These are phyloP conservation scores for Mystacides longicornis DNA, from an alignment of 2,888 invertebrate species.

Conservation along the genomic window DNA sequence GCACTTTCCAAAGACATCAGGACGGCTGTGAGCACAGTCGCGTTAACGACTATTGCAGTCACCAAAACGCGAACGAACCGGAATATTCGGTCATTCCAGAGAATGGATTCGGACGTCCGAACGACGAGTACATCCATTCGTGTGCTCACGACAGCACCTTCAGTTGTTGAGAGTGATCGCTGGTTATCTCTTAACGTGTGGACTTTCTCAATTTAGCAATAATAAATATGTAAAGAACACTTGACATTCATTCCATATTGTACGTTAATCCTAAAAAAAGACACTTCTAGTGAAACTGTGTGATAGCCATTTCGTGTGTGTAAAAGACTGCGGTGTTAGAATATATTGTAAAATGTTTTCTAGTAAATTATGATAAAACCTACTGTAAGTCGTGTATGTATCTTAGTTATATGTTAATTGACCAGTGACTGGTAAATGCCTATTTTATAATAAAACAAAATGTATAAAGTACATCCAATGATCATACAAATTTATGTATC, in stretches of 20 bases:
- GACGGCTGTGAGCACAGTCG: conserved; percentile 35
- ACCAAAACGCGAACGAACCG: conserved; percentile 42
- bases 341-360: conserved; percentile 6
- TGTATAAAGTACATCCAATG: background rate
- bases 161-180: conserved; percentile 46
- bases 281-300: conserved; percentile 24
- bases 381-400: too few species aligned
- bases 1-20: conserved; percentile 37
- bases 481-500: background rate
- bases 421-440: conserved; percentile 24
- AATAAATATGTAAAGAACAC: too few species aligned
- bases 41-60: conserved; percentile 28
- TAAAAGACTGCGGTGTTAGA: conserved; percentile 24
- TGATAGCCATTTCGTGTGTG: conserved; percentile 22
- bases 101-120: conserved; percentile 34
- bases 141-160: conserved; percentile 47
- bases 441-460: conserved; percentile 12
- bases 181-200: conserved; percentile 39
- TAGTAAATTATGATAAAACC: too few species aligned
- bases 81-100: conserved; percentile 49
- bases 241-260: conserved; percentile 46
- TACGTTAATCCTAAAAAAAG: conserved; percentile 16
- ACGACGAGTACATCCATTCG: conserved; percentile 40
- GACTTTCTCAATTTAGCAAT: conserved; percentile 52
- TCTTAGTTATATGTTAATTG: conserved; percentile 23